Percentiles rank a stretch among this genome's conserved stretches.
Conservation (phyloP, 35 echinoderm and acorn worm species). For the Hemicentrotus pulcherrimus region DNA sequence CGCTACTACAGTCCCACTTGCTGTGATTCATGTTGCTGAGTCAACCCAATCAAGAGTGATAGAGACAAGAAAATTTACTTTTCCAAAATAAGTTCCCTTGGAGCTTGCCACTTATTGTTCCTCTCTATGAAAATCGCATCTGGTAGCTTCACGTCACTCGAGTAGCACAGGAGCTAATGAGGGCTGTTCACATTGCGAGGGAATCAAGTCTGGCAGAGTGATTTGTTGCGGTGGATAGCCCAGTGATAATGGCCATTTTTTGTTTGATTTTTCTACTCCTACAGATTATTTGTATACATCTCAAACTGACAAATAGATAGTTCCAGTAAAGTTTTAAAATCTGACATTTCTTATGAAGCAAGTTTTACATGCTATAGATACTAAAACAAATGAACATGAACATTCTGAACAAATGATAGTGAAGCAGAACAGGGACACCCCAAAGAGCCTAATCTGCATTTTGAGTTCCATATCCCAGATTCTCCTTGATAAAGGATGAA, state of each 20-base stretch:
- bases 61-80: background rate
- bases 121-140: background rate
- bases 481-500: too few species aligned
- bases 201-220: background rate
- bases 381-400: too few species aligned
- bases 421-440: too few species aligned
- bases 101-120: background rate
- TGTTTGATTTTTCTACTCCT: background rate
- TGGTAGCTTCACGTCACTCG: background rate
- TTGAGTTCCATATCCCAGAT: too few species aligned
- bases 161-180: background rate
- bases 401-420: too few species aligned
- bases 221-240: background rate
- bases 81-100: background rate
- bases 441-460: too few species aligned
- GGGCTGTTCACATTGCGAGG: background rate
- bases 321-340: too few species aligned
- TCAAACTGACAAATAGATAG: too few species aligned
- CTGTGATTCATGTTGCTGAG: background rate
- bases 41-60: background rate
- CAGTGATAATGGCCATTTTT: background rate
- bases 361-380: too few species aligned
- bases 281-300: too few species aligned
- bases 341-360: too few species aligned
- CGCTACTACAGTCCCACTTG: background rate